Evolutionary conservation across 1,140 invertebrate genomes (phyloP).

Genomic region (Himalopsyche phryganea): DNA sequence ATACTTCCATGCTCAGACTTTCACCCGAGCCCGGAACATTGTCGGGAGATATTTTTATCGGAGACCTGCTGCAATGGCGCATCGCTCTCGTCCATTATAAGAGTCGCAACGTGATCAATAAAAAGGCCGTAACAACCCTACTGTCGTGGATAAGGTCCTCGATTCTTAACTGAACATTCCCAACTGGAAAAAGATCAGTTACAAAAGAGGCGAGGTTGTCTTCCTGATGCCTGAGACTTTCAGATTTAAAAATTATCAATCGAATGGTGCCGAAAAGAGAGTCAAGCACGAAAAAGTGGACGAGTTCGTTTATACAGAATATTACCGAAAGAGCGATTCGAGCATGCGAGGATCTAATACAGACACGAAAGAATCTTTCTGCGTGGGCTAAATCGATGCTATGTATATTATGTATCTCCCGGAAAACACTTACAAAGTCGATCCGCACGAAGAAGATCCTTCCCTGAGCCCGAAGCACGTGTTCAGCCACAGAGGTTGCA

Average conservation of each 20-base stretch:
- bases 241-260: constrained; percentile 54
- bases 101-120: constrained; percentile 48
- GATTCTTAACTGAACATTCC: constrained; percentile 46
- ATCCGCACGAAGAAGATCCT: constrained; percentile 63
- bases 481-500: constrained; percentile 70
- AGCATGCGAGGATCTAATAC: constrained; percentile 71
- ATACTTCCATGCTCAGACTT: constrained; percentile 67
- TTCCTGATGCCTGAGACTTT: constrained; percentile 68
- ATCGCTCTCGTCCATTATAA: constrained; percentile 57
- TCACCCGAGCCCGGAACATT: constrained; percentile 70
- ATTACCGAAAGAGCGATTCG: constrained; percentile 68
- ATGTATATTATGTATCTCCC: constrained; percentile 74
- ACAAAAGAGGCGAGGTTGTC: constrained; percentile 67
- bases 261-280: constrained; percentile 37
- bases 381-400: constrained; percentile 62
- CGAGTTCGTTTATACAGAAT: constrained; percentile 73
- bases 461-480: constrained; percentile 79
- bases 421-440: constrained; percentile 67
- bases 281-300: constrained; percentile 58
- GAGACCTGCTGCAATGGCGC: constrained; percentile 71
- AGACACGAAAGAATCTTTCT: constrained; percentile 73
- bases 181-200: constrained; percentile 57
- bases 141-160: constrained; percentile 43
- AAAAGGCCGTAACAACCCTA: constrained; percentile 43
- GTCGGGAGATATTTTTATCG: constrained; percentile 74